Evolutionary conservation across 2,888 invertebrate species (phyloP).

Genomic region (Parapristionchus giblindavisi): DNA sequence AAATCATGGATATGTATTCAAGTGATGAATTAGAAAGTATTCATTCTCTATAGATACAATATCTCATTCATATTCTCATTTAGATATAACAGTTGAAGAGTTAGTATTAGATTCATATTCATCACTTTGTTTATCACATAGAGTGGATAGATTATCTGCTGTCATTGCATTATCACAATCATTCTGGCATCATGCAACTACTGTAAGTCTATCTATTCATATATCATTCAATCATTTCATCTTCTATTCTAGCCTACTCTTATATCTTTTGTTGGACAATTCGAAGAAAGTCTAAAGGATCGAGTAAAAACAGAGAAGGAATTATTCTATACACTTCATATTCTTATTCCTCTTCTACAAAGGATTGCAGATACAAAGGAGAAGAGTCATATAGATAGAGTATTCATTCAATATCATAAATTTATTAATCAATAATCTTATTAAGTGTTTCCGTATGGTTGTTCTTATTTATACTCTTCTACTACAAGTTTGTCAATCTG

Average conservation of each 20-base stretch:
- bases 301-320: conserved; percentile 34
- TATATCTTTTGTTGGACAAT: conserved; percentile 17
- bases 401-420: too few species aligned
- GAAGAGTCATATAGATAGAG: conserved; percentile 32
- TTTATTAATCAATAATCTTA: background rate
- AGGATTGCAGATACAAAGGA: conserved; percentile 36
- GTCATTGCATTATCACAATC: conserved; percentile 33
- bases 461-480: conserved; percentile 24
- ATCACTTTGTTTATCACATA: background rate
- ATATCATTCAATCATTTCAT: background rate
- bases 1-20: conserved; percentile 7
- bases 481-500: background rate
- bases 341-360: conserved; percentile 36
- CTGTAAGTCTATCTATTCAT: conserved; percentile 5
- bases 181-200: conserved; percentile 35
- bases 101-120: conserved; percentile 14
- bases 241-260: conserved; percentile 16
- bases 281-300: conserved; percentile 16
- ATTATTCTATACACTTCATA: conserved; percentile 25
- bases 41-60: background rate
- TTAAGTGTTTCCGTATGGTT: conserved; percentile 39
- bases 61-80: background rate
- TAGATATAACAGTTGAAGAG: conserved; percentile 25
- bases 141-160: background rate
- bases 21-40: conserved; percentile 5